Evolutionary conservation across 2,888 invertebrate species (phyloP).

Genomic region (Himalopsyche anomala): DNA sequence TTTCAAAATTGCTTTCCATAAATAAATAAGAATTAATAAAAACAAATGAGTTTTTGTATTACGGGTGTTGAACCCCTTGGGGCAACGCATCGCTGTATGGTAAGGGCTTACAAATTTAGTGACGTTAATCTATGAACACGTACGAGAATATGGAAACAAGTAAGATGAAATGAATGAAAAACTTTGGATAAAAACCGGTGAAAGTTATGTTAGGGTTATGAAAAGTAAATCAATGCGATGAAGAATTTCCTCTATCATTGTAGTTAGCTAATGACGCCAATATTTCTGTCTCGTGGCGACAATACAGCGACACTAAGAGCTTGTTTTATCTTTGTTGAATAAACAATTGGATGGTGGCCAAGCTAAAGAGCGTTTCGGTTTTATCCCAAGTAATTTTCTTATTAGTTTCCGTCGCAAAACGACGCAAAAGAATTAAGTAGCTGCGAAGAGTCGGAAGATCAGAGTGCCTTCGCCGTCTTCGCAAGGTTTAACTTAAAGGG

Average conservation of each 20-base stretch:
- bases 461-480: background rate
- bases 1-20: too few relatives aligned
- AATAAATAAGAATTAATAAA: too few relatives aligned
- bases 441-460: conserved; percentile 24
- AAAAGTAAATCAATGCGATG: background rate
- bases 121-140: too few relatives aligned
- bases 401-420: conserved; percentile 62
- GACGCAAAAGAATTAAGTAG: conserved; percentile 54
- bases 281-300: conserved; percentile 22
- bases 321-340: conserved; percentile 52
- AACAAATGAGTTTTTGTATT: too few relatives aligned
- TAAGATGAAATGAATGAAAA: background rate
- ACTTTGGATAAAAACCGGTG: background rate
- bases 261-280: conserved; percentile 19
- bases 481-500: background rate
- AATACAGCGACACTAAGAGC: conserved; percentile 46
- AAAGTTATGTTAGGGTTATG: background rate
- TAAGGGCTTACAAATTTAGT: too few relatives aligned
- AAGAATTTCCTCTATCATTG: background rate
- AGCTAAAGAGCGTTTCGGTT: conserved; percentile 57
- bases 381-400: conserved; percentile 63
- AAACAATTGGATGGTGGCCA: conserved; percentile 63
- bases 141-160: too few relatives aligned
- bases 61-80: too few relatives aligned
- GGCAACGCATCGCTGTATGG: too few relatives aligned